phyloP scores from a whole-genome alignment of 53 echinoderm and acorn worm species.

The Glandiceps talaboti region DNA sequence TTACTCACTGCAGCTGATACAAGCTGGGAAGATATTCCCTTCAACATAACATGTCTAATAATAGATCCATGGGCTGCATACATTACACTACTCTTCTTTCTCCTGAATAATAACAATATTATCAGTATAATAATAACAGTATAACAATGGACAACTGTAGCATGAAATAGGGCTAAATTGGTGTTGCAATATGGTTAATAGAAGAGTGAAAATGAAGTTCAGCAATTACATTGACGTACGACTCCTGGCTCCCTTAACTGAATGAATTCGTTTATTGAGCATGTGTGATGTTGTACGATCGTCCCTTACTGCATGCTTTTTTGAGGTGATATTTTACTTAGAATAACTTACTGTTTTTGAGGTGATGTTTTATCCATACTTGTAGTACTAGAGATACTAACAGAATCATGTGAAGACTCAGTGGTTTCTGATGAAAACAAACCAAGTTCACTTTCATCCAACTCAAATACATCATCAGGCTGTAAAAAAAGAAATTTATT shows the following conservation, averaged over 20 bases:
- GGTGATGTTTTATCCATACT: slow-evolving; percentile 34
- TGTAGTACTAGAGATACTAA: slow-evolving; percentile 7
- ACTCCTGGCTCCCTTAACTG: too few species aligned
- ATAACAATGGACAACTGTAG: too few species aligned
- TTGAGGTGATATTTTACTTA: too few species aligned
- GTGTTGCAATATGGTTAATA: too few species aligned
- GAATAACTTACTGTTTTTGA: slow-evolving; percentile 21
- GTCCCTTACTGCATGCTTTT: too few species aligned
- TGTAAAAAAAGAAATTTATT: too few species aligned
- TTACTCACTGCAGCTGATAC: slow-evolving; percentile 87
- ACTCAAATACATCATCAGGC: slow-evolving; percentile 82
- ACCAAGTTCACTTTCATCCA: slow-evolving; percentile 35
- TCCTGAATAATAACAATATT: slow-evolving; percentile 10
- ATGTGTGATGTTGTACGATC: too few species aligned
- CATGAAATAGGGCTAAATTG: too few species aligned
- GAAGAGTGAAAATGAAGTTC: too few species aligned
- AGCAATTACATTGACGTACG: too few species aligned
- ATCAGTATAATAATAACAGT: too few species aligned
- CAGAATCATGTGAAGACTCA: slow-evolving; percentile 3
- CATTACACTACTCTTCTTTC: slow-evolving; percentile 57
- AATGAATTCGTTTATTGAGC: too few species aligned
- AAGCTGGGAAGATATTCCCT: slow-evolving; percentile 86
- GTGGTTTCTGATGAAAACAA: slow-evolving; percentile 39
- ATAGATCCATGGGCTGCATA: slow-evolving; percentile 94
- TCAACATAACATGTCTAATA: slow-evolving; percentile 79